Evolutionary conservation across 2,797 vertebrate genomes (phyloP).

Genomic region (Danio albolineatus): DNA sequence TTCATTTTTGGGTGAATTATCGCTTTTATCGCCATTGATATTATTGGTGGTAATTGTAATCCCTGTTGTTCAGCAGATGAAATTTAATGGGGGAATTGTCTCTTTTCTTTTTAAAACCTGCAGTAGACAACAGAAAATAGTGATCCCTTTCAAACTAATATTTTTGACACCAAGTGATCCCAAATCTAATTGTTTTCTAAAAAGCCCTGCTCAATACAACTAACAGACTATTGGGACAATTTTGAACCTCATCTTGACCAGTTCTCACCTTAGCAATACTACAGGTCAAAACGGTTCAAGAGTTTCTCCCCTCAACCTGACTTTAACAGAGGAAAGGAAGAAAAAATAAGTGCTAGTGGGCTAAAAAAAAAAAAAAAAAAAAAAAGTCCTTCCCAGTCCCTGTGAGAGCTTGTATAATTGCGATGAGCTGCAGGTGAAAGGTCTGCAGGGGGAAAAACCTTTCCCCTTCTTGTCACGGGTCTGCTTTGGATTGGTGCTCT

Average conservation of each 20-base stretch:
- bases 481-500: constrained; percentile 19
- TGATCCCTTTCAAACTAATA: too few relatives aligned
- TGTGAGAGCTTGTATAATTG: constrained; percentile 36
- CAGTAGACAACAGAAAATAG: too few relatives aligned
- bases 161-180: background rate
- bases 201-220: background rate
- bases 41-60: too few relatives aligned
- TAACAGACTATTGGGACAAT: background rate
- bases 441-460: constrained; percentile 23
- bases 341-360: constrained; percentile 34
- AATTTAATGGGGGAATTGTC: too few relatives aligned
- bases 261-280: constrained; percentile 22
- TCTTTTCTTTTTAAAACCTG: too few relatives aligned
- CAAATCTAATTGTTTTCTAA: constrained; percentile 29
- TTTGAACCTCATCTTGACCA: background rate
- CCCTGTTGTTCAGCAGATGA: too few relatives aligned
- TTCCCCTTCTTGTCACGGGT: background rate
- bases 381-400: background rate
- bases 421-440: constrained; percentile 38
- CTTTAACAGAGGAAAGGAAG: constrained; percentile 23
- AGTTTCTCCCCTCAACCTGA: constrained; percentile 15
- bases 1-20: too few relatives aligned
- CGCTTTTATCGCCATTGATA: too few relatives aligned
- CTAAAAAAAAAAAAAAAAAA: constrained; percentile 13
- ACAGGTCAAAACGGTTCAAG: constrained; percentile 33